Conservation (phyloP, 2,113 vertebrate genomes). For the Leptosomus discolor region DNA sequence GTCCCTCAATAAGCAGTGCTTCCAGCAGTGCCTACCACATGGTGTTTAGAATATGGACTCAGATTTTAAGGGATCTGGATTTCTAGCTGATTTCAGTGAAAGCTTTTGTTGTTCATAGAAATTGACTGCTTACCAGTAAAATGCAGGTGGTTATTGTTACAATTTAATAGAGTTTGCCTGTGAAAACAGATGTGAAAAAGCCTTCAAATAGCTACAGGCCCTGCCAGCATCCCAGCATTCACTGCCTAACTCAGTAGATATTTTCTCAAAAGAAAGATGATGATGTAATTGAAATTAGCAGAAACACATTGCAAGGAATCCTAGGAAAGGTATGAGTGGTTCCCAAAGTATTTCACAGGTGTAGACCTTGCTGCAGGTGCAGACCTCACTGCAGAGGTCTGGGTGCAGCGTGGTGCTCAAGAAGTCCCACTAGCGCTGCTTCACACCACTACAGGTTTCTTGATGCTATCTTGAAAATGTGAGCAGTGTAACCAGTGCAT, state of each 20-base stretch:
- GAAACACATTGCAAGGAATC: not conserved
- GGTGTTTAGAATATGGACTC: not conserved
- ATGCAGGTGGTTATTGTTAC: not conserved
- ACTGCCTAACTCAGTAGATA: not conserved
- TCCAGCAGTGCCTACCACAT: not conserved
- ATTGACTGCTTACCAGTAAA: not conserved
- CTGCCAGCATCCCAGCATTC: not conserved
- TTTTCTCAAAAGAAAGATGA: not conserved
- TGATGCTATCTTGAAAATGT: not conserved
- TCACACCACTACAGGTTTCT: not conserved
- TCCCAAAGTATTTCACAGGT: not conserved
- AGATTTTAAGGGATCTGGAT: not conserved
- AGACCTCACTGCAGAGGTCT: not conserved
- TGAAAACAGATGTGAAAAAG: slow-evolving; percentile 8
- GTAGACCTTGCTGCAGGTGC: not conserved
- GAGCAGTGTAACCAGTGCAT: not conserved
- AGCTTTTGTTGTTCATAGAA: not conserved
- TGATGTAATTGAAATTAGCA: not conserved
- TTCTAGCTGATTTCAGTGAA: not conserved
- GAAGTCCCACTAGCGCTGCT: not conserved
- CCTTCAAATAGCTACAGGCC: not conserved
- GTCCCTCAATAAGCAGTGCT: not conserved
- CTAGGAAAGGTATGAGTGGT: not conserved
- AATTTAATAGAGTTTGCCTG: not conserved
- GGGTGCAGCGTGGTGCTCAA: not conserved